These are phyloP conservation scores for Zaprionus camerounensis DNA, from an alignment of 1,140 invertebrate genomes.

Conservation along the genomic window DNA sequence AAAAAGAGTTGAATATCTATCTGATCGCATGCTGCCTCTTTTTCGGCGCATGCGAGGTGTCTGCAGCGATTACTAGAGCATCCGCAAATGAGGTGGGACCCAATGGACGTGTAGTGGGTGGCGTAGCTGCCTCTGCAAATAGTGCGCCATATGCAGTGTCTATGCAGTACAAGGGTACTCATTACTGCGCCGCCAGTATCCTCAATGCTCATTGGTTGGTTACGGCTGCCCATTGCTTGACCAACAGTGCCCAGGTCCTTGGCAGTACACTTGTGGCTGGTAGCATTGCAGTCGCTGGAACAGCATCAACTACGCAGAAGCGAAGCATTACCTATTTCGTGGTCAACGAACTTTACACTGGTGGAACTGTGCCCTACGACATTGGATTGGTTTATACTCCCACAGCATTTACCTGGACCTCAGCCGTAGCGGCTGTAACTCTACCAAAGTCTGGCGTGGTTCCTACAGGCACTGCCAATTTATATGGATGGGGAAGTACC, in stretches of 20 bases:
- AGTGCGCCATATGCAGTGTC: slow-evolving; percentile 82
- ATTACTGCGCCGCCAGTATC: slow-evolving; percentile 86
- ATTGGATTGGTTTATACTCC: slow-evolving; percentile 85
- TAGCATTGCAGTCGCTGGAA: slow-evolving; percentile 64
- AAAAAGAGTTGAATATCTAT: slow-evolving; percentile 19
- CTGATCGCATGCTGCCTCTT: slow-evolving; percentile 26
- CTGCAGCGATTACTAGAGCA: slow-evolving; percentile 31
- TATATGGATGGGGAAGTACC: slow-evolving; percentile 85
- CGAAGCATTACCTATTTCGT: slow-evolving; percentile 68
- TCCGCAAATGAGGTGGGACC: slow-evolving; percentile 15
- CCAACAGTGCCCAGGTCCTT: slow-evolving; percentile 65
- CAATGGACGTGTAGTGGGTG: slow-evolving; percentile 78
- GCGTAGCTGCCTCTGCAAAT: slow-evolving; percentile 59
- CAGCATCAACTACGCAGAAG: slow-evolving; percentile 66
- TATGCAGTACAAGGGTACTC: slow-evolving; percentile 72
- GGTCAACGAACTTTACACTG: slow-evolving; percentile 69
- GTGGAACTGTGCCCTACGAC: slow-evolving; percentile 85
- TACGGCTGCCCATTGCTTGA: slow-evolving; percentile 83
- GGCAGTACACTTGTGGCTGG: slow-evolving; percentile 70
- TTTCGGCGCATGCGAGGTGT: slow-evolving; percentile 38
- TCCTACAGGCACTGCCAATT: slow-evolving; percentile 83
- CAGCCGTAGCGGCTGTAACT: slow-evolving; percentile 82
- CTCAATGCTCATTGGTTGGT: slow-evolving; percentile 85
- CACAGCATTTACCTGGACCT: slow-evolving; percentile 84
- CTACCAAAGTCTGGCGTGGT: slow-evolving; percentile 82